Evolutionary conservation across 64 coral and sea anemone species (phyloP).

Genomic region (Montipora foliosa): DNA sequence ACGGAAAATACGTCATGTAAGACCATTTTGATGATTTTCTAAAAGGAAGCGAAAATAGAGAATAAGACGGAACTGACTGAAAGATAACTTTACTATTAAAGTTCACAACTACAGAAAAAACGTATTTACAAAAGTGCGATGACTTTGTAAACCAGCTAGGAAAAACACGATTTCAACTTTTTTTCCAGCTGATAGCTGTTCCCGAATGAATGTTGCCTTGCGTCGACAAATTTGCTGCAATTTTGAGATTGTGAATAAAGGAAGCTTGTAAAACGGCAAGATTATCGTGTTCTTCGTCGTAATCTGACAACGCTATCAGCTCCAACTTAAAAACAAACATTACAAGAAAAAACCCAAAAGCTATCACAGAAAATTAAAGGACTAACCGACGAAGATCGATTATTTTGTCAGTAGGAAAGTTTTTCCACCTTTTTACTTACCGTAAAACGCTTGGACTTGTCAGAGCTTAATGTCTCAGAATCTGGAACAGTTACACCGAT

Average conservation of each 20-base stretch:
- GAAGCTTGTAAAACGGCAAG: slow-evolving; percentile 13
- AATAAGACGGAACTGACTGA: not conserved
- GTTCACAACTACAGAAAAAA: not conserved
- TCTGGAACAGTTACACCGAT: slow-evolving; percentile 85
- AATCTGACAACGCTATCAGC: slow-evolving; percentile 36
- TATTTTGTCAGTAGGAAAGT: not conserved
- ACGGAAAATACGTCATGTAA: not conserved
- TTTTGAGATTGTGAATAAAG: not conserved
- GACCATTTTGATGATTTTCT: not conserved
- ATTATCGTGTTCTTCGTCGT: slow-evolving; percentile 19
- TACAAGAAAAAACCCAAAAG: not conserved
- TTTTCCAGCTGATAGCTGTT: not conserved
- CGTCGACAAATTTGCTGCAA: not conserved
- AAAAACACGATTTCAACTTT: not conserved
- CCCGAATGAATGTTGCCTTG: not conserved
- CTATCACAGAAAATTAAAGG: not conserved
- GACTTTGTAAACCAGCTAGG: not conserved
- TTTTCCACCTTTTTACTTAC: slow-evolving; percentile 16
- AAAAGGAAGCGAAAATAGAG: not conserved
- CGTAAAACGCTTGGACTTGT: slow-evolving; percentile 83
- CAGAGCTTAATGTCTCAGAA: slow-evolving; percentile 86
- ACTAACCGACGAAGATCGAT: not conserved
- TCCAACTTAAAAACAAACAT: slow-evolving; percentile 30
- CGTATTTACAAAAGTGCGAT: not conserved
- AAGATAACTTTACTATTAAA: not conserved